phyloP scores from a whole-genome alignment of 2,888 invertebrate species.

The Suillia variegata region DNA sequence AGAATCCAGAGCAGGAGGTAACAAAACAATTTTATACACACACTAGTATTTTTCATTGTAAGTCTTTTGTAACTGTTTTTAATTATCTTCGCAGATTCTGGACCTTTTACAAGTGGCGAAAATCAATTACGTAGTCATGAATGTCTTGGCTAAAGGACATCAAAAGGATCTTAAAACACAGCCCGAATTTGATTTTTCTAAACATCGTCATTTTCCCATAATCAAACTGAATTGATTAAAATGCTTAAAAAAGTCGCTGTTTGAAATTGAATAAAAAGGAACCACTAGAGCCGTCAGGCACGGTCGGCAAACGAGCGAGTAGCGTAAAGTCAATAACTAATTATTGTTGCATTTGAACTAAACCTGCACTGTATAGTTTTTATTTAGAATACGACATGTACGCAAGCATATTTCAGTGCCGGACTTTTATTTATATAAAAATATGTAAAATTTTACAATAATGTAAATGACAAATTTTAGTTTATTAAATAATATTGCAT shows the following conservation, averaged over 20 bases:
- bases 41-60: background rate
- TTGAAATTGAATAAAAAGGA: background rate
- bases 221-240: slow-evolving; percentile 68
- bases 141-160: slow-evolving; percentile 89
- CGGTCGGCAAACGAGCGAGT: too few relatives aligned
- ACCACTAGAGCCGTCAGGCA: slow-evolving; percentile 9
- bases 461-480: too few relatives aligned
- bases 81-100: slow-evolving; percentile 66
- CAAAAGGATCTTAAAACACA: slow-evolving; percentile 83
- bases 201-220: slow-evolving; percentile 88
- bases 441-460: too few relatives aligned
- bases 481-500: too few relatives aligned
- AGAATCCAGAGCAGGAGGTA: slow-evolving; percentile 81
- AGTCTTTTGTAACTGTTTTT: background rate
- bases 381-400: too few relatives aligned
- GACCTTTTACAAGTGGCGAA: slow-evolving; percentile 89
- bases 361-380: too few relatives aligned
- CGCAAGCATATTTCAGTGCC: too few relatives aligned
- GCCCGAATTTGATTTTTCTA: slow-evolving; percentile 89
- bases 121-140: slow-evolving; percentile 94
- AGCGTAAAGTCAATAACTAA: too few relatives aligned
- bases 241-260: background rate
- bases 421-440: too few relatives aligned
- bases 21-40: slow-evolving; percentile 36
- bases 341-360: too few relatives aligned